Conservation (phyloP, 2,797 vertebrate genomes). For the Threskiornis aethiopicus region DNA sequence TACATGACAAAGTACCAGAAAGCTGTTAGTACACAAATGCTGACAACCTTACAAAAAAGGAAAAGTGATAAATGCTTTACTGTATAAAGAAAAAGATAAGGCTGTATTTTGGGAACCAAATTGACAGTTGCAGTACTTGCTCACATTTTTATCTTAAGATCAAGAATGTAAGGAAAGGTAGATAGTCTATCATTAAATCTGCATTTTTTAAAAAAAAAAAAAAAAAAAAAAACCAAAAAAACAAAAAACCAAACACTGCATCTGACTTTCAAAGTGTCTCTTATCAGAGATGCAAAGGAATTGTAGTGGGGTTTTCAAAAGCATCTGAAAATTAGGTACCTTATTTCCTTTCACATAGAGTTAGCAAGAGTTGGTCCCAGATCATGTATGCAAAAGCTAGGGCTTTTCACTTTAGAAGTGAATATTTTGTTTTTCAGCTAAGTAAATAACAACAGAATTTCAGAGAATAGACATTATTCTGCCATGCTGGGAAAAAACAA, state of each 20-base stretch:
- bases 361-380: neutral
- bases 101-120: neutral
- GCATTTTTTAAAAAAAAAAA: neutral
- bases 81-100: neutral
- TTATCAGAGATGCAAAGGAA: neutral
- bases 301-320: neutral
- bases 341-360: neutral
- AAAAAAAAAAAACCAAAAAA: too few relatives aligned
- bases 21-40: neutral
- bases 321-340: neutral
- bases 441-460: neutral
- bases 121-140: neutral
- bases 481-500: neutral
- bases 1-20: neutral
- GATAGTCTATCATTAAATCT: constrained; percentile 17
- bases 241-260: neutral
- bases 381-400: neutral
- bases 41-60: neutral
- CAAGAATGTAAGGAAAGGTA: neutral
- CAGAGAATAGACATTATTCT: neutral
- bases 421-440: neutral
- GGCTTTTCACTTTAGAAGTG: neutral
- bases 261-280: neutral
- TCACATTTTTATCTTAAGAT: neutral
- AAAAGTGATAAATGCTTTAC: constrained; percentile 21